These are phyloP conservation scores for Riptortus pedestris DNA, from an alignment of 1,140 invertebrate genomes.

Conservation along the genomic window DNA sequence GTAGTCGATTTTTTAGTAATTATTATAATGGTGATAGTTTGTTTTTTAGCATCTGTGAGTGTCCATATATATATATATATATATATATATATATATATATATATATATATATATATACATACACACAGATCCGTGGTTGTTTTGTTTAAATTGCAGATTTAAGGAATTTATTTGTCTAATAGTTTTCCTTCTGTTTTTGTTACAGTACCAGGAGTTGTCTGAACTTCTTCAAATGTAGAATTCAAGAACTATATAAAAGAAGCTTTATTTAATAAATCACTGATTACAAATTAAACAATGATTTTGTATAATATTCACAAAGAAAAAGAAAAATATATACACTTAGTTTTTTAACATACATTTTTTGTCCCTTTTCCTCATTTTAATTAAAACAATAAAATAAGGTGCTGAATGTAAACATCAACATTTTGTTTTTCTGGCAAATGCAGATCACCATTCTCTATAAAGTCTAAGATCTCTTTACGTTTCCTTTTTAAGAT, in stretches of 20 bases:
- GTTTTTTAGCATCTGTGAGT: too few species aligned
- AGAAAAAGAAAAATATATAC: too few species aligned
- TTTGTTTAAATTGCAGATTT: too few species aligned
- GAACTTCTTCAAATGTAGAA: constrained; percentile 14
- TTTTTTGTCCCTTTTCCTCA: too few species aligned
- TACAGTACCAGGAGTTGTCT: constrained; percentile 23
- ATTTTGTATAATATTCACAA: too few species aligned
- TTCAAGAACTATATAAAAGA: neutral
- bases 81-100: neutral
- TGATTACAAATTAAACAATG: too few species aligned
- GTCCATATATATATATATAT: neutral
- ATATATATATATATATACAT: neutral
- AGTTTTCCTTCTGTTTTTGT: too few species aligned
- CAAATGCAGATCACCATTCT: neutral
- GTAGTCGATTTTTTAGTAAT: too few species aligned
- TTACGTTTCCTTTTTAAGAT: neutral
- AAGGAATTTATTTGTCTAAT: too few species aligned
- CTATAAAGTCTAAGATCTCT: neutral
- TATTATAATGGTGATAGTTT: neutral
- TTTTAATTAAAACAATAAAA: neutral
- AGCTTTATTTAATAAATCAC: neutral
- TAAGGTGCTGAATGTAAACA: neutral
- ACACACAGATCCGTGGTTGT: too few species aligned
- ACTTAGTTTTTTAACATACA: too few species aligned
- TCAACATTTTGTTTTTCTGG: neutral